phyloP scores from a whole-genome alignment of 2,113 vertebrate species.

The human (Homo sapiens) region DNA sequence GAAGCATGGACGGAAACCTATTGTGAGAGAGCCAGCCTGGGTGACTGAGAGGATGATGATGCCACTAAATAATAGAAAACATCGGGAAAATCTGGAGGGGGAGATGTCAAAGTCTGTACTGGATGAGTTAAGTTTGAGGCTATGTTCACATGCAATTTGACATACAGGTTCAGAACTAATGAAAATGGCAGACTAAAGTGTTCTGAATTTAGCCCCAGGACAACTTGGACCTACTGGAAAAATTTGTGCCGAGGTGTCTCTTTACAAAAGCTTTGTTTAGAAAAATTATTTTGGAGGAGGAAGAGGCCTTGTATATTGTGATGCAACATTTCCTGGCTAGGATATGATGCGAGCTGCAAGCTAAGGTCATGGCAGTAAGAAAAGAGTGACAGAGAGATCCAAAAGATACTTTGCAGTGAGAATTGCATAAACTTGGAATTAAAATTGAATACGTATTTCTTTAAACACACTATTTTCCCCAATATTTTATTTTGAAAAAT shows the following conservation, averaged over 20 bases:
- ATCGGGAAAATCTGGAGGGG: neutral
- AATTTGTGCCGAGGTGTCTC: neutral
- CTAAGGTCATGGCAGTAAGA: neutral
- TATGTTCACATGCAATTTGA: neutral
- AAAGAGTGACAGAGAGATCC: neutral
- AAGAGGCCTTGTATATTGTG: neutral
- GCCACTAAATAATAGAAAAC: neutral
- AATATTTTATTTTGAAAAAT: slow-evolving; percentile 33
- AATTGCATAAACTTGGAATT: neutral
- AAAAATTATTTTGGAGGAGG: slow-evolving; percentile 18
- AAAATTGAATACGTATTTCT: neutral
- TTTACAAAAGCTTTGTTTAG: slow-evolving; percentile 34
- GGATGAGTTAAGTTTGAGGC: neutral
- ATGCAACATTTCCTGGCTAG: neutral
- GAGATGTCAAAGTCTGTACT: neutral
- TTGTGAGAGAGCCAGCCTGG: neutral
- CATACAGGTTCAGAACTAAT: neutral
- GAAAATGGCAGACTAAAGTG: neutral
- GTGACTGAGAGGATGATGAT: neutral
- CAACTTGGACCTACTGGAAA: neutral
- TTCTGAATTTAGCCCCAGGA: slow-evolving; percentile 49
- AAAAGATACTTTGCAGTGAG: neutral
- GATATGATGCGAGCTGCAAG: neutral
- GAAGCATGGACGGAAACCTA: neutral
- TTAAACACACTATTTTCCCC: neutral